Evolutionary conservation across 1,140 invertebrate species (phyloP).

Genomic region (Dendrolimus kikuchii): DNA sequence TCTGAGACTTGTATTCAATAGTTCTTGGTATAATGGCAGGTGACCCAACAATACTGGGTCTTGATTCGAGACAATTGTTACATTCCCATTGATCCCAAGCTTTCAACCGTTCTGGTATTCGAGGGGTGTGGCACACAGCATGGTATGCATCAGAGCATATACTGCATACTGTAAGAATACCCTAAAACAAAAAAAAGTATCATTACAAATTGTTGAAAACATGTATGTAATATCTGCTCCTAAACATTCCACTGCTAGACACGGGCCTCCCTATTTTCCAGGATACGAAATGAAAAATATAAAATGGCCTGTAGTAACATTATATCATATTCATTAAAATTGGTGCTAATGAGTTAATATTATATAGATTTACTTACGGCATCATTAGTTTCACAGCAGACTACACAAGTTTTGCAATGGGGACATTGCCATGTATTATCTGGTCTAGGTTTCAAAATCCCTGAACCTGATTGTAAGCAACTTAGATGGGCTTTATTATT

Average conservation of each 20-base stretch:
- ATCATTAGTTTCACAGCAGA: slow-evolving; percentile 81
- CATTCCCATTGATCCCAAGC: slow-evolving; percentile 74
- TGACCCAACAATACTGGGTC: slow-evolving; percentile 44
- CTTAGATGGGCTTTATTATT: slow-evolving; percentile 82
- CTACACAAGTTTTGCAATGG: slow-evolving; percentile 80
- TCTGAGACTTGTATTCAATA: slow-evolving; percentile 37
- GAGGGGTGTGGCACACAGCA: slow-evolving; percentile 80
- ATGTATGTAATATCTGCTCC: slow-evolving; percentile 9
- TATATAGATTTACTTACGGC: slow-evolving; percentile 71
- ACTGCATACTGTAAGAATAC: slow-evolving; percentile 82
- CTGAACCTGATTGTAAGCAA: slow-evolving; percentile 78
- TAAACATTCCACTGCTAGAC: no score
- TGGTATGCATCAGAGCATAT: slow-evolving; percentile 89
- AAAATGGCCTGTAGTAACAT: no score
- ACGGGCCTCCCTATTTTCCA: no score
- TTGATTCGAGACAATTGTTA: slow-evolving; percentile 71
- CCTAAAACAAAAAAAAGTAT: slow-evolving; percentile 65
- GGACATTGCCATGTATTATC: slow-evolving; percentile 82
- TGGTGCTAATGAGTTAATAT: no score
- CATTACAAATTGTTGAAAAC: slow-evolving; percentile 5
- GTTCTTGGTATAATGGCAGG: slow-evolving; percentile 42
- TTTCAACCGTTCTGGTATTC: slow-evolving; percentile 71
- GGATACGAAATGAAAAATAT: no score
- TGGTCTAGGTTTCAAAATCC: slow-evolving; percentile 76
- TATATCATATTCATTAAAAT: no score